A percentile compares a stretch with the other conserved stretches of the same genome.
Conservation (phyloP, 1,140 invertebrate species). For the Nixonia krombeini region DNA sequence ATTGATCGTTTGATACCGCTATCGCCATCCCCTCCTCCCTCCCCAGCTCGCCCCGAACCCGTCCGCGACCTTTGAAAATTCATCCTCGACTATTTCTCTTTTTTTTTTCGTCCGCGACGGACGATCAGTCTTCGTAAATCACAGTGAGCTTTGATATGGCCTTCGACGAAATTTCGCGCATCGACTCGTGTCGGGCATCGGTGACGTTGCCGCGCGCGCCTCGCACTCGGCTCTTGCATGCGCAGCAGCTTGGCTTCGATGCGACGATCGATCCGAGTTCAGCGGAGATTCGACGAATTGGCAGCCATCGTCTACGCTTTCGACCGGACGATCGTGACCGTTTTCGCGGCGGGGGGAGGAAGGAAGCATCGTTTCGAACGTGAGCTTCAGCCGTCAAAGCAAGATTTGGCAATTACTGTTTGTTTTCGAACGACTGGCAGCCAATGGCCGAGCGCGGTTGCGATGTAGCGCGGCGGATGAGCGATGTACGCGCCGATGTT, state of each 20-base stretch:
- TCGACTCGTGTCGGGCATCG: conserved; percentile 23
- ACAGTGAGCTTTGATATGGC: conserved; percentile 70
- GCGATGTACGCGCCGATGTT: no score
- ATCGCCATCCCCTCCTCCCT: no score
- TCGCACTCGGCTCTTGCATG: conserved; percentile 19
- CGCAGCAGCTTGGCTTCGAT: conserved; percentile 45
- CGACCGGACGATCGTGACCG: conserved; percentile 16
- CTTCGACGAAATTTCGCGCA: conserved; percentile 46
- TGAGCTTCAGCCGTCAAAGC: no score
- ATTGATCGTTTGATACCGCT: not conserved
- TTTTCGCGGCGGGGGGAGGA: not conserved
- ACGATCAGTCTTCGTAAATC: conserved; percentile 68
- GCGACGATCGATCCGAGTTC: conserved; percentile 37
- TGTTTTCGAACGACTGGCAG: no score
- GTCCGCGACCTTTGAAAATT: conserved; percentile 2
- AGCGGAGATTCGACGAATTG: conserved; percentile 26
- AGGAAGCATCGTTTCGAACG: not conserved
- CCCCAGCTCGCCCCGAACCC: conserved; percentile 30
- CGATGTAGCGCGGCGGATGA: no score
- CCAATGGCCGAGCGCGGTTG: no score
- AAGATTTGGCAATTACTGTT: no score
- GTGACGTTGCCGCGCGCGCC: no score
- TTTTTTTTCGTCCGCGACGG: conserved; percentile 48
- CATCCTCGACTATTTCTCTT: conserved; percentile 41
- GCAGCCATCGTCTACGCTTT: conserved; percentile 29